Evolutionary conservation across 2,797 vertebrate genomes (phyloP), one percentile per base, ranked within the genome.

Genomic region (Alexandromys oeconomus): DNA sequence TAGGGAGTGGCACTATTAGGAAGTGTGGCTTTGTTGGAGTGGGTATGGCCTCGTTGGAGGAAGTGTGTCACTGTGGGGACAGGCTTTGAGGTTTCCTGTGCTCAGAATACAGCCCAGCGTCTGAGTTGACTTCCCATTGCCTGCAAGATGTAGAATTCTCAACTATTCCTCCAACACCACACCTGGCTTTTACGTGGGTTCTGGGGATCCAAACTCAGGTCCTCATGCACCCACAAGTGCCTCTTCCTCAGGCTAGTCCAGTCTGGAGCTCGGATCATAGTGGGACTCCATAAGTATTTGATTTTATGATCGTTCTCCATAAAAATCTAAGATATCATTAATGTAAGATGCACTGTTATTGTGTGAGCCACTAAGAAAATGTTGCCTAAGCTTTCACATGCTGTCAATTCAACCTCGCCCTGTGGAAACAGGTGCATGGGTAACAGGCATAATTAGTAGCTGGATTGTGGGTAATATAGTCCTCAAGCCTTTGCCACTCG

Each of bases 331-430:
- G 73, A 43, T 54, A 14, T 63, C 69, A 74, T 81, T 96, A 59
- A 73, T 78, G n/a, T 82, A 90, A 90, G 29, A 82, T 46, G n/a
- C 11, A 61, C 27, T 84, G 51, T 81, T 87, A 89, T 37, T 90
- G 85, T 61, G 89, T 78, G 31, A 97, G 73, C 46, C n/a, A 63
- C 61, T 89, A 57, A 95, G n/a, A 89, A 69, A 84, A 74, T 31
- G 5, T 73, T 46, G 1, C n/a, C 67, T 96, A 40, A 85, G 69
- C 43, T 80, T n/a, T 89, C 63, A 25, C 7, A 79, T 1, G 19
- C 29, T 31, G 51, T 84, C 57, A 88, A 6, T 61, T 81, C 78
- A 31, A 57, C 37, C 1, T 86, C 81, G 29, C 17, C 54, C 10
- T 69, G 17, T 48, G 13, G 74, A 95, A 85, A 37, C 31, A 65